Conservation (phyloP, 2,113 vertebrate genomes). For the Rhinopomastus cyanomelas region DNA sequence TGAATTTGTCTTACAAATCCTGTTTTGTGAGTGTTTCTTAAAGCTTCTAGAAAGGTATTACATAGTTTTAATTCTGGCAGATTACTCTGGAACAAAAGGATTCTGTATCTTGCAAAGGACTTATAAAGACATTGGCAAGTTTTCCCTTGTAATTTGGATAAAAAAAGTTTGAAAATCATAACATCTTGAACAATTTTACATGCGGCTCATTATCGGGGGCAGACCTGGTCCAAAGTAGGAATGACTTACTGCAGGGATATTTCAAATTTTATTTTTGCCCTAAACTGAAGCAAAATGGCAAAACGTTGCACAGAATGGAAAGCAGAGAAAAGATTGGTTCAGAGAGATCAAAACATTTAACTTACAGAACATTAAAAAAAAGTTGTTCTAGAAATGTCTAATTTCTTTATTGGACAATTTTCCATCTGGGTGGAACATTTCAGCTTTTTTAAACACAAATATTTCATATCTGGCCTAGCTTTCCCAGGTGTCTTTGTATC, state of each 20-base stretch:
- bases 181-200: conserved; percentile 22
- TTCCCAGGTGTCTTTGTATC: neutral
- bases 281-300: conserved; percentile 11
- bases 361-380: neutral
- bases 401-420: conserved; percentile 1
- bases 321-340: neutral
- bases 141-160: neutral
- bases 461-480: neutral
- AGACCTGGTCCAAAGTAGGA: neutral
- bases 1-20: conserved; percentile 7
- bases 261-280: neutral
- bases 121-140: conserved; percentile 8
- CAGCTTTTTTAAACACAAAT: neutral
- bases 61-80: neutral
- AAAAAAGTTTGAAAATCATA: neutral
- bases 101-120: neutral
- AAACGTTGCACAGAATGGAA: neutral
- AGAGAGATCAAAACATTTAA: conserved; percentile 37
- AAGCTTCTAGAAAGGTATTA: neutral
- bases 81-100: neutral
- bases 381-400: neutral
- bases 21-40: neutral
- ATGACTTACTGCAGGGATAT: neutral
- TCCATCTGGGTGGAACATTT: neutral
- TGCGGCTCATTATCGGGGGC: conserved; percentile 9